A percentile compares a stretch with the other conserved stretches of the same genome.
These are phyloP conservation scores for Meteorus cinctellus DNA, from an alignment of 2,888 invertebrate genomes.

Conservation along the genomic window DNA sequence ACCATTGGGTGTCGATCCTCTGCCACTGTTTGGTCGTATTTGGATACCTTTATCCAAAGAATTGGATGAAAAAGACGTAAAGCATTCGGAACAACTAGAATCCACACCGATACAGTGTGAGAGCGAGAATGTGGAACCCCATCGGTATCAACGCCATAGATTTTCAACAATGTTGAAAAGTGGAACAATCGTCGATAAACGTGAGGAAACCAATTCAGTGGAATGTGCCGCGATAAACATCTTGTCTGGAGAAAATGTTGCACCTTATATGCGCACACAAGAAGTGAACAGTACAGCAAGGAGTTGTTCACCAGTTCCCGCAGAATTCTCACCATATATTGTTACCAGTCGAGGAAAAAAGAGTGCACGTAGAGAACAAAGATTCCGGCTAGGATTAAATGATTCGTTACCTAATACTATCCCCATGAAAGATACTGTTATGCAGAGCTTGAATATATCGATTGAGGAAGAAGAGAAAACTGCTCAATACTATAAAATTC, in stretches of 20 bases:
- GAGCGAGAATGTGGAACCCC: background rate
- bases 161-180: conserved; percentile 9
- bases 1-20: conserved; percentile 65
- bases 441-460: conserved; percentile 63
- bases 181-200: conserved; percentile 24
- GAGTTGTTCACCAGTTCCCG: conserved; percentile 48
- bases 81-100: background rate
- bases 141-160: background rate
- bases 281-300: background rate
- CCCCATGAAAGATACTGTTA: conserved; percentile 65
- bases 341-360: conserved; percentile 78
- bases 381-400: conserved; percentile 53
- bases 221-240: conserved; percentile 21
- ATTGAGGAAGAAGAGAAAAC: conserved; percentile 65
- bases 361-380: conserved; percentile 76
- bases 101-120: background rate
- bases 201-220: background rate
- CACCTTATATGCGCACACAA: background rate
- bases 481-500: conserved; percentile 71
- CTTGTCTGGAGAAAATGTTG: background rate
- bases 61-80: background rate
- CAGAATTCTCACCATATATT: conserved; percentile 74
- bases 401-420: conserved; percentile 48
- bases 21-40: conserved; percentile 58
- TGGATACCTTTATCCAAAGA: conserved; percentile 22